These are phyloP conservation scores for Dermatemys mawii DNA, from an alignment of 2,113 vertebrate genomes.

Conservation along the genomic window DNA sequence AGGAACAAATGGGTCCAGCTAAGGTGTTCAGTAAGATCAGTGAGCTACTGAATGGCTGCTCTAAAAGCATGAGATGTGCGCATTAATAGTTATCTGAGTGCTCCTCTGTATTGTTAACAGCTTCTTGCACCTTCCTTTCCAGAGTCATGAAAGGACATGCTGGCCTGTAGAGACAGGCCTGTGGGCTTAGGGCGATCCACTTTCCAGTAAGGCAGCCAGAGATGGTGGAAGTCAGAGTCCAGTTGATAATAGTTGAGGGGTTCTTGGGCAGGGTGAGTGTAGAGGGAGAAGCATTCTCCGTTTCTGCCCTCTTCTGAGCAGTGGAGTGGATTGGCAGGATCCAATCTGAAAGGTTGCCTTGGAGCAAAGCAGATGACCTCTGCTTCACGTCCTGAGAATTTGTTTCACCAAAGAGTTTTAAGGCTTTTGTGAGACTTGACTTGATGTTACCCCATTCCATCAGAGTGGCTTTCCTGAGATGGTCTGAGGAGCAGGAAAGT, in stretches of 20 bases:
- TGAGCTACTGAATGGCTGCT: not conserved
- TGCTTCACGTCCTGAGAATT: not conserved
- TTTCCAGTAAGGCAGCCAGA: not conserved
- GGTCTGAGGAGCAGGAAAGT: not conserved
- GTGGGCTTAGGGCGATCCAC: not conserved
- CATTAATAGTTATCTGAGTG: not conserved
- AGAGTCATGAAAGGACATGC: not conserved
- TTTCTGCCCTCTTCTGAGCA: not conserved
- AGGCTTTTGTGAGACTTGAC: not conserved
- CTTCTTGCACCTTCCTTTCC: not conserved
- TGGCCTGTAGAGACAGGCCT: not conserved
- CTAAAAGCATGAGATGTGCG: not conserved
- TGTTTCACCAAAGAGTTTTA: not conserved
- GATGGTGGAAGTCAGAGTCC: not conserved
- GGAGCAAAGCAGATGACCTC: not conserved
- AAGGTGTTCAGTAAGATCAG: not conserved
- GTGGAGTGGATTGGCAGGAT: not conserved
- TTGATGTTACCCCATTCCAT: not conserved
- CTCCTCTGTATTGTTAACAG: not conserved
- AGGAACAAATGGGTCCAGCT: not conserved
- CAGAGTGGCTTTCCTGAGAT: not conserved
- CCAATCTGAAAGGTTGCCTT: fast-evolving
- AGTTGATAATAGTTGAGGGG: not conserved
- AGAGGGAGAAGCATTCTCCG: not conserved
- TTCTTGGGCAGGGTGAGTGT: not conserved